Evolutionary conservation across 1,140 invertebrate species (phyloP).

Genomic region (Drosophila malerkotliana): DNA sequence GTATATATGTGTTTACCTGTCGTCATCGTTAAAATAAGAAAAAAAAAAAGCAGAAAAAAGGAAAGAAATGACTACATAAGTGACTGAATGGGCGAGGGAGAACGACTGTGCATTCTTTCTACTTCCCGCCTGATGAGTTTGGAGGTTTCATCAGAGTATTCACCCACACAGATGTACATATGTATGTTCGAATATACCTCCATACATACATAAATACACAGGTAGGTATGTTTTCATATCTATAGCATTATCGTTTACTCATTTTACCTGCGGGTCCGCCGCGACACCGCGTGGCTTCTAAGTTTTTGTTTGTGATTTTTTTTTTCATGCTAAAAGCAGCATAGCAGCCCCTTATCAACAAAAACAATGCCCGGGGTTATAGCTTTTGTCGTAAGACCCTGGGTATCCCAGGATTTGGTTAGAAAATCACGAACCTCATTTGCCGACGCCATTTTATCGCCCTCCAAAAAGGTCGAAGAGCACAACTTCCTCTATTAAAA

Average conservation of each 20-base stretch:
- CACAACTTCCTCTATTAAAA: constrained; percentile 41
- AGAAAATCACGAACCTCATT: constrained; percentile 21
- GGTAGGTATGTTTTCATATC: background rate
- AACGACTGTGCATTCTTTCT: constrained; percentile 63
- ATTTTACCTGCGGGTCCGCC: constrained; percentile 57
- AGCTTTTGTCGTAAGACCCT: constrained; percentile 44
- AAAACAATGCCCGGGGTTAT: constrained; percentile 17
- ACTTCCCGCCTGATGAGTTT: constrained; percentile 58
- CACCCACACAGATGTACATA: background rate
- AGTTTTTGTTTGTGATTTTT: constrained; percentile 66
- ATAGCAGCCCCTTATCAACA: constrained; percentile 36
- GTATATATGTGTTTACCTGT: constrained; percentile 43
- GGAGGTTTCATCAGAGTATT: constrained; percentile 32
- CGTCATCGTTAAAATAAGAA: constrained; percentile 55
- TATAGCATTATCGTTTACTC: background rate
- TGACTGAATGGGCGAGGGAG: constrained; percentile 71
- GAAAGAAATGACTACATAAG: constrained; percentile 57
- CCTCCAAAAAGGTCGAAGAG: constrained; percentile 52
- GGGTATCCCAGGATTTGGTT: constrained; percentile 28
- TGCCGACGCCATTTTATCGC: constrained; percentile 69
- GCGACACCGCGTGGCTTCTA: constrained; percentile 38
- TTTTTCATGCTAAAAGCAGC: constrained; percentile 54
- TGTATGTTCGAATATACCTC: background rate
- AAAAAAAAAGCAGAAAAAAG: constrained; percentile 27
- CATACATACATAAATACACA: background rate